These are phyloP conservation scores for Ormyrus labotus DNA, from an alignment of 2,888 invertebrate genomes.

Conservation along the genomic window DNA sequence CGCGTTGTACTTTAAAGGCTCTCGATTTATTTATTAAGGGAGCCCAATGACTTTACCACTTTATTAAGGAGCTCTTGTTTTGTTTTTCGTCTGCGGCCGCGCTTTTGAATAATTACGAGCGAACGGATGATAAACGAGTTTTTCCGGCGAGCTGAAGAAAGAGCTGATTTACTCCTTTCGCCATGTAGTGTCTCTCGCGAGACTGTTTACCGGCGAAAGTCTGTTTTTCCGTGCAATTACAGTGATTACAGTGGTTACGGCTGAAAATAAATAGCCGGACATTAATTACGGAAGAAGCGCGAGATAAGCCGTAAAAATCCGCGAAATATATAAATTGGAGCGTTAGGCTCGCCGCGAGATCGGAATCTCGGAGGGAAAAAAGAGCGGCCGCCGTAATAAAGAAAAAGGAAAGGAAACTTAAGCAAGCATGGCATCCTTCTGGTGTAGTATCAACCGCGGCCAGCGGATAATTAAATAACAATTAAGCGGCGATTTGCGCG, in stretches of 20 bases:
- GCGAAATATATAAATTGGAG: background rate
- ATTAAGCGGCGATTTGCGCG: slow-evolving; percentile 67
- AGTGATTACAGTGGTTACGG: slow-evolving; percentile 22
- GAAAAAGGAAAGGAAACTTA: slow-evolving; percentile 3
- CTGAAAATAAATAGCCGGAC: slow-evolving; percentile 42
- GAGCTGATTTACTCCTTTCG: no score
- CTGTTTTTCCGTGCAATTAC: slow-evolving; percentile 34
- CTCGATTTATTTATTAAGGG: slow-evolving; percentile 12
- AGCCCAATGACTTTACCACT: slow-evolving; percentile 22
- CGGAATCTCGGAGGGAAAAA: slow-evolving; percentile 32
- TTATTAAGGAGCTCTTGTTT: slow-evolving; percentile 19
- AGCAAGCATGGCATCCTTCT: slow-evolving; percentile 12
- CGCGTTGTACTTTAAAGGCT: slow-evolving; percentile 23
- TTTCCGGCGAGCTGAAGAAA: no score
- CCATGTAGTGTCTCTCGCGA: background rate
- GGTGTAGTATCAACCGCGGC: slow-evolving; percentile 68
- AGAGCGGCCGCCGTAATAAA: background rate
- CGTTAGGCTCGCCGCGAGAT: slow-evolving; percentile 28
- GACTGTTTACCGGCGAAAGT: slow-evolving; percentile 1
- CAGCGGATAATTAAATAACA: slow-evolving; percentile 73
- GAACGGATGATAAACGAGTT: no score
- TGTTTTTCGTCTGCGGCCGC: no score
- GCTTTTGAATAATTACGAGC: no score
- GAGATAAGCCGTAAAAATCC: slow-evolving; percentile 20
- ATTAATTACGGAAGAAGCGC: slow-evolving; percentile 32